These are phyloP conservation scores for Bombus waltoni DNA, from an alignment of 1,140 invertebrate species.

Conservation along the genomic window DNA sequence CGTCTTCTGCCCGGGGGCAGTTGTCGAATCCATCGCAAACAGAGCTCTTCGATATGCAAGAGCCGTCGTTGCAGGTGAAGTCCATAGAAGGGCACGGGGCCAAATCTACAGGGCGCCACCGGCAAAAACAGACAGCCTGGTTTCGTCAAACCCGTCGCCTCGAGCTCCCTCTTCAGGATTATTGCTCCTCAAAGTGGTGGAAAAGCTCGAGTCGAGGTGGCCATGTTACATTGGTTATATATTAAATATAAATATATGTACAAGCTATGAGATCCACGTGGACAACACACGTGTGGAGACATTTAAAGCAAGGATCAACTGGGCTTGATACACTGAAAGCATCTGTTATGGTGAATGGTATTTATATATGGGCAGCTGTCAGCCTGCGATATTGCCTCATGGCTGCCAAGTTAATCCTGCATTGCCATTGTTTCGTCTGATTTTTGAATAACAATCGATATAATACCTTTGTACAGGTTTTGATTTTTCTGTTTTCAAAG, in stretches of 20 bases:
- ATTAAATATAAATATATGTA: conserved; percentile 9
- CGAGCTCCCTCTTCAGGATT: conserved; percentile 6
- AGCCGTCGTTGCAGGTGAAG: conserved; percentile 86
- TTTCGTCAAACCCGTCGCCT: conserved; percentile 63
- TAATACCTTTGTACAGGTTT: not conserved
- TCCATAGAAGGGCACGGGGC: conserved; percentile 84
- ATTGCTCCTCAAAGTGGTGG: not conserved
- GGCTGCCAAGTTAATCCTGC: not conserved
- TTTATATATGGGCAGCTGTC: conserved; percentile 6
- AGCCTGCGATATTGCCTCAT: not conserved
- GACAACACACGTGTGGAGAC: conserved; percentile 13
- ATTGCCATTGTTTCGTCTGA: not conserved
- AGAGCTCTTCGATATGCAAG: conserved; percentile 87
- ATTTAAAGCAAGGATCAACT: conserved; percentile 38
- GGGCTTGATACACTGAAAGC: conserved; percentile 43
- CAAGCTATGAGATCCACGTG: not conserved
- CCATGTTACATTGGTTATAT: conserved; percentile 5
- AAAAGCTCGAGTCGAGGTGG: not conserved
- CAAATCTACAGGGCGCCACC: conserved; percentile 76
- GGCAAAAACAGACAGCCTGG: conserved; percentile 72
- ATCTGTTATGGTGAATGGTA: conserved; percentile 31
- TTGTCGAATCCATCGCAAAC: conserved; percentile 89
- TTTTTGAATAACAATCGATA: not conserved
- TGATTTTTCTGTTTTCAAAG: not conserved
- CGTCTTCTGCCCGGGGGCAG: conserved; percentile 90